Percentiles rank a stretch among this genome's conserved stretches.
Evolutionary conservation across 2,797 vertebrate species (phyloP).

Genomic region (Oreonectes daqikongensis): DNA sequence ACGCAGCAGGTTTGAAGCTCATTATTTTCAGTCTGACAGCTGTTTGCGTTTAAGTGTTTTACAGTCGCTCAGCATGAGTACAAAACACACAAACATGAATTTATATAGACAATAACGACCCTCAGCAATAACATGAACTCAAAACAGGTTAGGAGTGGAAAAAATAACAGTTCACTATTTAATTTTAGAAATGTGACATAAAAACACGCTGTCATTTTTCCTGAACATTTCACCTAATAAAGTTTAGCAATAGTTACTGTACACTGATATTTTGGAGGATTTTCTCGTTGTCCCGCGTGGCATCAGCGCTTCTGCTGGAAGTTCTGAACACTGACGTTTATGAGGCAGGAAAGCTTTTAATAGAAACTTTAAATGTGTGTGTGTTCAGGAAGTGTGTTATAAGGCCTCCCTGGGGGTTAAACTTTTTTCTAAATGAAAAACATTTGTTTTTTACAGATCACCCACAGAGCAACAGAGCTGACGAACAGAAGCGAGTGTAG

Average conservation of each 20-base stretch:
- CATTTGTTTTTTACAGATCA: neutral
- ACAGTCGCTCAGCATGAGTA: neutral
- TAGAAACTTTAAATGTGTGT: neutral
- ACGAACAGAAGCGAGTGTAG: too few species aligned
- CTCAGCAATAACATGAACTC: too few species aligned
- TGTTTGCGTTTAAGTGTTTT: conserved; percentile 14
- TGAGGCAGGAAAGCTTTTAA: neutral
- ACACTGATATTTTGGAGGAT: neutral
- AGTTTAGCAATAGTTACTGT: neutral
- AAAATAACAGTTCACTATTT: too few species aligned
- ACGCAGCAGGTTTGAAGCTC: conserved; percentile 9
- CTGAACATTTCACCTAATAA: neutral
- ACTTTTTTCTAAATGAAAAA: neutral
- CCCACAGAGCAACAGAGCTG: too few species aligned
- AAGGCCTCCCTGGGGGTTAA: neutral
- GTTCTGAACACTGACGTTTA: neutral
- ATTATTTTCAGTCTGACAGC: conserved; percentile 6
- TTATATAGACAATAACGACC: neutral
- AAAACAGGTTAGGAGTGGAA: too few species aligned
- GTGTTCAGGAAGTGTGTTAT: neutral
- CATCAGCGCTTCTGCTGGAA: too few species aligned
- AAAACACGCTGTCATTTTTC: neutral
- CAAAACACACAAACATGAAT: neutral
- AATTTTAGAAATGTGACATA: too few species aligned
- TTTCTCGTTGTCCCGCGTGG: too few species aligned